Conservation (phyloP, 1,140 invertebrate species). For the Trachymyrmex septentrionalis region DNA sequence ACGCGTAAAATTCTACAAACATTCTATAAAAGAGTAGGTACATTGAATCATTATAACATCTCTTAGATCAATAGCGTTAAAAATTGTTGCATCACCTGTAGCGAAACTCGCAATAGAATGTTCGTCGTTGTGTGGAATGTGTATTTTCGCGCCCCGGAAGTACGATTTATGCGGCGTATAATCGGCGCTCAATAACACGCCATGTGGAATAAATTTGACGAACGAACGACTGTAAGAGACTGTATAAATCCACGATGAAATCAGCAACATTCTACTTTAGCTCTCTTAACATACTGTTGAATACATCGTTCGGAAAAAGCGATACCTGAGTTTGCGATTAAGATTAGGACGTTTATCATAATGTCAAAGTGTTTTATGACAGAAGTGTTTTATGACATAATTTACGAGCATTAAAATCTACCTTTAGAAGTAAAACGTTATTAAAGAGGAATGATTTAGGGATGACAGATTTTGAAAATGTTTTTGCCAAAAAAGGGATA, state of each 20-base stretch:
- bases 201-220: conserved; percentile 19
- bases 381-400: too few relatives aligned
- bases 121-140: too few relatives aligned
- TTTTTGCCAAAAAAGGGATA: neutral
- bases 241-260: conserved; percentile 20
- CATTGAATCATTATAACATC: conserved; percentile 9
- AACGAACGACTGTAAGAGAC: neutral
- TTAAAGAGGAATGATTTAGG: neutral
- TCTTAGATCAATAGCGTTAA: neutral
- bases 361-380: conserved; percentile 13
- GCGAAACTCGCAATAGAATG: neutral
- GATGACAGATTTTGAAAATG: neutral
- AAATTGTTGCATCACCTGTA: neutral
- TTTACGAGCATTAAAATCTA: neutral
- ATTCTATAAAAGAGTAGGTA: neutral
- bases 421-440: neutral
- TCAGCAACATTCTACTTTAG: neutral
- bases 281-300: neutral
- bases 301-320: neutral
- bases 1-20: neutral
- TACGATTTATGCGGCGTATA: neutral
- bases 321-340: conserved; percentile 1
- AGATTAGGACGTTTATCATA: neutral
- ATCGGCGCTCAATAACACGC: neutral
- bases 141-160: neutral